These are phyloP conservation scores for Rutpela maculata DNA, from an alignment of 2,888 invertebrate genomes.

Conservation along the genomic window DNA sequence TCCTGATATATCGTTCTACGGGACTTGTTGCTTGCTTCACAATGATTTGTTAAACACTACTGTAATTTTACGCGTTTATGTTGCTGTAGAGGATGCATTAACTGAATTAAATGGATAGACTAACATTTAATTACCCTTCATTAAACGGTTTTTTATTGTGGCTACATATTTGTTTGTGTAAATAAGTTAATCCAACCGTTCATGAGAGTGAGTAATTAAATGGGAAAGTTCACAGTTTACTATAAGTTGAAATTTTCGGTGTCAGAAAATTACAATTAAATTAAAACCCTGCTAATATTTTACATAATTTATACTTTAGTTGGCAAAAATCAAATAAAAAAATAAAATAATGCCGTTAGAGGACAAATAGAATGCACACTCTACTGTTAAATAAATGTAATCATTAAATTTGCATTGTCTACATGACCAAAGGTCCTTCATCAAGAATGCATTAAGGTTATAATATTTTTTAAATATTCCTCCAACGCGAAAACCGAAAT, in stretches of 20 bases:
- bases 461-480: too few species aligned
- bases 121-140: conserved; percentile 10
- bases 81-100: conserved; percentile 19
- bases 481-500: too few species aligned
- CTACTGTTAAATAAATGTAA: too few species aligned
- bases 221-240: background rate
- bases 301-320: too few species aligned
- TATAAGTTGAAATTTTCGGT: background rate
- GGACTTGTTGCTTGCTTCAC: conserved; percentile 11
- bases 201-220: background rate
- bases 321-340: too few species aligned
- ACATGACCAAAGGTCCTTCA: too few species aligned
- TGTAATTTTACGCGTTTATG: conserved; percentile 17
- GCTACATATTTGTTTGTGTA: conserved; percentile 2
- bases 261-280: too few species aligned
- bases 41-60: conserved; percentile 25
- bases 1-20: conserved; percentile 13
- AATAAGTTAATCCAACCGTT: background rate
- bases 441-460: too few species aligned
- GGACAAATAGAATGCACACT: too few species aligned
- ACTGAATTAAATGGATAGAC: conserved; percentile 19
- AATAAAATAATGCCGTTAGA: too few species aligned
- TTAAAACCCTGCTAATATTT: too few species aligned
- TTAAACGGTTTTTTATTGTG: conserved; percentile 3
- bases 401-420: too few species aligned